Evolutionary conservation across 2,113 vertebrate genomes (phyloP), one percentile per base, ranked within the genome.

Genomic region (Synchiropus splendidus): DNA sequence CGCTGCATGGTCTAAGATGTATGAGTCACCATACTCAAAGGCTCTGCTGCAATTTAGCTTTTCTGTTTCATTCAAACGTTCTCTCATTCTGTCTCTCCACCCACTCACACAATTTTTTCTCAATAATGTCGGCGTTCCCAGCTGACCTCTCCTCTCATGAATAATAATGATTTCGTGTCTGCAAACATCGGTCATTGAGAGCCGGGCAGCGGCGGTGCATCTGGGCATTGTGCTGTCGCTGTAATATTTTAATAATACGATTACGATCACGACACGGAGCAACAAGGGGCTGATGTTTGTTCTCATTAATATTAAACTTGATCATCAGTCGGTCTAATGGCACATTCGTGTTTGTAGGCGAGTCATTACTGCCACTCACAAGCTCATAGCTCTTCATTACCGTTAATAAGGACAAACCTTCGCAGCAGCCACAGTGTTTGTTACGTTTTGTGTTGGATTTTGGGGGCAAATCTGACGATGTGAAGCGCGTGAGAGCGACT

Each of bases 321-420:
- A 41, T 58, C 30, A 57, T 75, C 64, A 66, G 48, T 30, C 48
- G 42, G 30, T 38, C 51, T 69, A 62, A 72, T 63, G 54, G 49
- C 48, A 42, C 14, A 49, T 70, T 38, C 45, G 32, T 74, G 63
- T 68, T 69, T 77, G 45, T 43, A 54, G 47, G 52, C 42, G 39
- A 33, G 37, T 70, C 60, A 69, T 77, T 59, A 66, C 45, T 35
- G 56, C 51, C 47, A 39, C 45, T 58, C 36, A 40, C 12, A 48
- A 27, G 18, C 61, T 55, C 51, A 63, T 70, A 74, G 53, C 50
- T 75, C 61, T 66, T 66, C 55, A 76, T 76, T 76, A 74, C 14
- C 11, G 14, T 56, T 56, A 72, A 61, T 54, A 67, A 70, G 43
- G 48, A 61, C 53, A 49, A 75, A 49, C 36, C 53, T 31, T 21